These are phyloP conservation scores for Natator depressus DNA, from an alignment of 2,113 vertebrate species.

Conservation along the genomic window DNA sequence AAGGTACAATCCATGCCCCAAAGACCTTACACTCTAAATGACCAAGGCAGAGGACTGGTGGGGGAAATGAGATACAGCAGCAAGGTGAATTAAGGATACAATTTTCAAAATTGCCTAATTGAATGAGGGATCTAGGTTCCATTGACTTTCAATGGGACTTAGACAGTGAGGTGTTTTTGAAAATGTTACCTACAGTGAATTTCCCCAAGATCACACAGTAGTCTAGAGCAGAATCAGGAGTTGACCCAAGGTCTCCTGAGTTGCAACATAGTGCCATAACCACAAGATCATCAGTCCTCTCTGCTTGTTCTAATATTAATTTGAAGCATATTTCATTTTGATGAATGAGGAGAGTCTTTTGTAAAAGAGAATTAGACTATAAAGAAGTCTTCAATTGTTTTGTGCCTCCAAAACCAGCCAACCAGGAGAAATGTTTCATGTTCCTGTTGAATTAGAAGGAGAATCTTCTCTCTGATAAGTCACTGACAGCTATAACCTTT, in stretches of 20 bases:
- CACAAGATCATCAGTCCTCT: neutral
- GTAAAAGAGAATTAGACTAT: neutral
- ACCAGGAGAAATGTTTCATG: neutral
- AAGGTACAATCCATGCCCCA: neutral
- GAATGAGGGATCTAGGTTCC: neutral
- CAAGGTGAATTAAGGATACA: neutral
- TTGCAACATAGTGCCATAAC: neutral
- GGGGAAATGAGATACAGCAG: neutral
- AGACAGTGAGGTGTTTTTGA: neutral
- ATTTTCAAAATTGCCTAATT: neutral
- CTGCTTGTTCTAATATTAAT: neutral
- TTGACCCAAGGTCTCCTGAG: neutral
- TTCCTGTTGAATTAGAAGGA: slow-evolving; percentile 4
- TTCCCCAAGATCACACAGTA: neutral
- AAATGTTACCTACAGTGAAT: neutral
- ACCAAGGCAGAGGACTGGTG: neutral
- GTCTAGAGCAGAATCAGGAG: neutral
- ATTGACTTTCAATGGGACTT: neutral
- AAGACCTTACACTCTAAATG: neutral
- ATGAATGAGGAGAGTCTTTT: slow-evolving; percentile 10
- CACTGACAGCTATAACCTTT: neutral
- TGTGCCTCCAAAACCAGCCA: neutral
- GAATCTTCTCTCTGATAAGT: neutral
- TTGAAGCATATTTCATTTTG: neutral
- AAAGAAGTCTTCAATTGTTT: slow-evolving; percentile 3